Percentiles rank a stretch among this genome's conserved stretches.
Evolutionary conservation across 2,888 invertebrate species (phyloP).

Genomic region (Argyresthia goedartella): DNA sequence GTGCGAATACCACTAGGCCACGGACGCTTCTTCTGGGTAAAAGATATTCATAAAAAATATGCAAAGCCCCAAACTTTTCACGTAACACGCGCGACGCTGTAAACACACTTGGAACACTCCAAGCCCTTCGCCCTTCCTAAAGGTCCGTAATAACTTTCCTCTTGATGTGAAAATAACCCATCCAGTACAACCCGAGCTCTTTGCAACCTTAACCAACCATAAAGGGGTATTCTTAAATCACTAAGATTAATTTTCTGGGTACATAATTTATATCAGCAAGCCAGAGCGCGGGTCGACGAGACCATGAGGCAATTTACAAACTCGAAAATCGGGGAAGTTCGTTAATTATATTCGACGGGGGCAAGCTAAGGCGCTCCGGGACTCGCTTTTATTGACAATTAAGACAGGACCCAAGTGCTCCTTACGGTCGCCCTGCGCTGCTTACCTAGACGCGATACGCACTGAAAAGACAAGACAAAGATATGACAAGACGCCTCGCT

Average conservation of each 20-base stretch:
- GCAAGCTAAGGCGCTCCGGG: slow-evolving; percentile 43
- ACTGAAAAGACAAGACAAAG: slow-evolving; percentile 7
- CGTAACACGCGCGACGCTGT: no score
- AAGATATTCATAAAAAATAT: no score
- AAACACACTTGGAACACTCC: no score
- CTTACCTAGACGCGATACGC: slow-evolving; percentile 19
- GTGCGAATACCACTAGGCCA: no score
- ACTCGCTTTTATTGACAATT: slow-evolving; percentile 67
- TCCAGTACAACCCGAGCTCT: no score
- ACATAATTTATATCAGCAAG: slow-evolving; percentile 64
- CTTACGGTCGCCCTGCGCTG: slow-evolving; percentile 45
- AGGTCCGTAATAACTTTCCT: background rate
- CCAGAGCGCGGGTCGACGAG: slow-evolving; percentile 61
- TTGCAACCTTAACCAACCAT: slow-evolving; percentile 17
- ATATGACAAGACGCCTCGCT: background rate
- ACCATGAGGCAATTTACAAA: slow-evolving; percentile 69
- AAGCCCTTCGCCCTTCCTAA: no score
- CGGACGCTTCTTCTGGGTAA: slow-evolving; percentile 12
- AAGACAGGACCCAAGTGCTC: slow-evolving; percentile 53
- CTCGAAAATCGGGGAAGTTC: slow-evolving; percentile 70
- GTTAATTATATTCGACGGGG: slow-evolving; percentile 67
- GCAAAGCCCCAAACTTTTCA: no score
- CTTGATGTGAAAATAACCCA: slow-evolving; percentile 5
- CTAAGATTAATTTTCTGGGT: slow-evolving; percentile 59
- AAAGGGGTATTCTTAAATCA: slow-evolving; percentile 54